A percentile compares a stretch with the other conserved stretches of the same genome.
Evolutionary conservation across 1,140 invertebrate genomes (phyloP).

Genomic region (Pachypsylla venusta): DNA sequence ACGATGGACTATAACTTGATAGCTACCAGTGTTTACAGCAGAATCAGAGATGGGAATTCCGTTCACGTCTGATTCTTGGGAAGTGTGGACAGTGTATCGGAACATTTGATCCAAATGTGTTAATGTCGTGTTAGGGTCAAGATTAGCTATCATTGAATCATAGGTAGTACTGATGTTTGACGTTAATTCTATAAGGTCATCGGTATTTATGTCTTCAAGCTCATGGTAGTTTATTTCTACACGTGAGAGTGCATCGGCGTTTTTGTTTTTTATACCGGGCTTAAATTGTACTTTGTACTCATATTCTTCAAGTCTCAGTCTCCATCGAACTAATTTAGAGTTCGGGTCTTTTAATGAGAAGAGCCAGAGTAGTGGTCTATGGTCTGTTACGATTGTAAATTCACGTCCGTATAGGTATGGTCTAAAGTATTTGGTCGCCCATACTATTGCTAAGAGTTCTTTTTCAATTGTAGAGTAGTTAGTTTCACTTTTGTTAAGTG

Average conservation of each 20-base stretch:
- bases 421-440: slow-evolving; percentile 32
- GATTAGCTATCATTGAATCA: too few relatives aligned
- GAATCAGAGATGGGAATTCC: background rate
- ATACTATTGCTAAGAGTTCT: slow-evolving; percentile 37
- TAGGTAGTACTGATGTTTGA: background rate
- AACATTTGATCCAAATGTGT: too few relatives aligned
- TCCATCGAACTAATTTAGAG: slow-evolving; percentile 21
- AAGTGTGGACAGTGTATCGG: background rate
- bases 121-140: too few relatives aligned
- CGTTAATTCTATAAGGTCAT: background rate
- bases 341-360: slow-evolving; percentile 28
- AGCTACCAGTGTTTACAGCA: background rate
- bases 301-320: slow-evolving; percentile 18
- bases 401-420: slow-evolving; percentile 33
- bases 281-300: slow-evolving; percentile 21
- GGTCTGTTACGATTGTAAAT: slow-evolving; percentile 37
- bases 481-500: slow-evolving; percentile 22
- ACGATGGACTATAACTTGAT: background rate
- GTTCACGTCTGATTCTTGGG: background rate
- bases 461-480: slow-evolving; percentile 28
- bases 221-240: slow-evolving; percentile 7
- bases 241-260: slow-evolving; percentile 28
- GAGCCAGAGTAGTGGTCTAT: slow-evolving; percentile 35
- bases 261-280: slow-evolving; percentile 28
- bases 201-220: background rate